phyloP scores from a whole-genome alignment of 2,797 vertebrate species.

The Chaenodraco wilsoni region DNA sequence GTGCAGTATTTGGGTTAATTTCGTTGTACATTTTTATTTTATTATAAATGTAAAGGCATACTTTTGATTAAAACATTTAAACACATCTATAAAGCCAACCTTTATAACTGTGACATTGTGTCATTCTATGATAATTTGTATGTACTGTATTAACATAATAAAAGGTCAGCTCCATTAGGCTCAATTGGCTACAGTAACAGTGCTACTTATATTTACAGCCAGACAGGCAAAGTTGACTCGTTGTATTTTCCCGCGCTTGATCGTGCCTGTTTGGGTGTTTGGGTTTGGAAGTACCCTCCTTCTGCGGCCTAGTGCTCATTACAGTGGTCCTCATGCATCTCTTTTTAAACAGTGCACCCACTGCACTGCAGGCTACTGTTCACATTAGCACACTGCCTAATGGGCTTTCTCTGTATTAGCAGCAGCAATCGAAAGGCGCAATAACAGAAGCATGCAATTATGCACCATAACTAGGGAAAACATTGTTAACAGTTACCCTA shows the following conservation, averaged over 20 bases:
- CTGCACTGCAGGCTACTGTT: conserved; percentile 77
- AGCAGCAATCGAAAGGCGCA: conserved; percentile 79
- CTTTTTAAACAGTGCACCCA: conserved; percentile 74
- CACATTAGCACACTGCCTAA: conserved; percentile 76
- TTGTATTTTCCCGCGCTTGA: conserved; percentile 38
- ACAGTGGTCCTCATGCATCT: conserved; percentile 74
- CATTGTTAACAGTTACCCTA: conserved; percentile 82
- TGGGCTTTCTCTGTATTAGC: conserved; percentile 80
- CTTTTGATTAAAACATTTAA: neutral
- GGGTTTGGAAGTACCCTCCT: conserved; percentile 14
- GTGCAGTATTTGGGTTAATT: neutral
- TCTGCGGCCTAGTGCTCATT: conserved; percentile 67
- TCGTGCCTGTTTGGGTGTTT: conserved; percentile 44
- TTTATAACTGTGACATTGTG: neutral
- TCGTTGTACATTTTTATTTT: too few species aligned
- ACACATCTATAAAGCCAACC: neutral
- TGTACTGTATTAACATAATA: conserved; percentile 5
- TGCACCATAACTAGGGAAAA: conserved; percentile 83
- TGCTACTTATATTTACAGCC: conserved; percentile 25
- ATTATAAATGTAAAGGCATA: neutral
- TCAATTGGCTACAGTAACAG: conserved; percentile 12
- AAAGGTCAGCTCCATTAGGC: conserved; percentile 16
- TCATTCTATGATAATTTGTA: neutral
- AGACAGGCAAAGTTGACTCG: conserved; percentile 37
- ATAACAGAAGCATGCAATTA: conserved; percentile 84